A percentile compares a stretch with the other conserved stretches of the same genome.
Conservation (phyloP, 2,113 vertebrate genomes). For the Cebidichthys violaceus region DNA sequence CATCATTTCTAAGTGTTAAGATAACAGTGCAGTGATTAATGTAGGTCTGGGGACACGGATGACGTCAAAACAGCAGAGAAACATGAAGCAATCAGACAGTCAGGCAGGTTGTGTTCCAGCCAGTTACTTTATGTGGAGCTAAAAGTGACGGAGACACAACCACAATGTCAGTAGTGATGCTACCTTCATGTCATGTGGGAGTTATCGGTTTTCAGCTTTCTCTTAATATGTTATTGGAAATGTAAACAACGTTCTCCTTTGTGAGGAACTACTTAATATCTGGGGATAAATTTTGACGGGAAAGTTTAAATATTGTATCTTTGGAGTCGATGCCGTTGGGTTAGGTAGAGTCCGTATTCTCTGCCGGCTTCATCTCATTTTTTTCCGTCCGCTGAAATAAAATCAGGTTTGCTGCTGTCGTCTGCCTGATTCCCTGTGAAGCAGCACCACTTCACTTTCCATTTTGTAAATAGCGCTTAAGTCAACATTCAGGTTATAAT, state of each 20-base stretch:
- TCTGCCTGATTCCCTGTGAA: no score
- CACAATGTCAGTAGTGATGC: neutral
- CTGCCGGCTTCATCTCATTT: no score
- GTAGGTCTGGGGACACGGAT: neutral
- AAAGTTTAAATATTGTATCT: neutral
- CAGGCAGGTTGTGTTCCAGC: neutral
- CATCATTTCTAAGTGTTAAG: neutral
- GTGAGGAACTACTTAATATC: no score
- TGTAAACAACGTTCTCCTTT: neutral
- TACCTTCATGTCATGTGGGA: neutral
- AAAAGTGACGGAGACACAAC: neutral
- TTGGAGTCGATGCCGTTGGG: neutral
- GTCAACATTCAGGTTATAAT: neutral
- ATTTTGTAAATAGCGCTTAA: no score
- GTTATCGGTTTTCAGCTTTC: neutral
- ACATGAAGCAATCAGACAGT: neutral
- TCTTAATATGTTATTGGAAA: neutral
- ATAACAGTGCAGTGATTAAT: neutral
- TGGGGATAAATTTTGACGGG: neutral
- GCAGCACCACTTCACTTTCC: no score
- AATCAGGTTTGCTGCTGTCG: no score
- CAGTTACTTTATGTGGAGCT: neutral
- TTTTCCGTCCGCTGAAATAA: no score
- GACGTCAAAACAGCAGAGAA: neutral
- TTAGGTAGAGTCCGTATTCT: no score